Base-by-base conservation (phyloP, 2,113 vertebrate species). In the Rhinoptilus africanus region DNA sequence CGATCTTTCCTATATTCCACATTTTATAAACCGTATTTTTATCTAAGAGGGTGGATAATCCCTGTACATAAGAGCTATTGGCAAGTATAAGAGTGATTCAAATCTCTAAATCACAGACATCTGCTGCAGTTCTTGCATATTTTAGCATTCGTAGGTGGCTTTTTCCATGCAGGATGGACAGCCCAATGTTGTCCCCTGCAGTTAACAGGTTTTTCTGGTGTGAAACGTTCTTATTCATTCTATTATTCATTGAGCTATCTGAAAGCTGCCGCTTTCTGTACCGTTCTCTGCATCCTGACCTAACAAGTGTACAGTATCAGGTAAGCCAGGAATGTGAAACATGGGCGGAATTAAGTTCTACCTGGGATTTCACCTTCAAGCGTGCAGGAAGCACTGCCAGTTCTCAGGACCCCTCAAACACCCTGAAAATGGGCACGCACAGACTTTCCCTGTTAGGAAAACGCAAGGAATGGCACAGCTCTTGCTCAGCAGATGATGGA, bases 401-500 rank as follows among this genome's bases (percentile, higher is more conserved):
- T 66, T 41, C 56, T 64, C 39, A 12, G 14, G 60, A 63, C 27
- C 16, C 57, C n/a, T 27, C 51, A 66, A 66, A 35, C 0, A 2
- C 35, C 67, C 71, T 22, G 22, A 27, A 74, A 59, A 79, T 4
- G 11, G 62, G 22, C 16, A 63, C 2, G 7, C 41, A 34, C 4
- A 13, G 34, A 41, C 26, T 43, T 34, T 26, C 30, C 21, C n/a
- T 4, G 3, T 8, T 2, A n/a, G 53, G 71, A 71, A 51, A 15
- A 21, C 0, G 1, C 6, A 8, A 68, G 47, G 45, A 34, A 16
- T 6, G 26, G 43, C 37, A 12, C 6, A 3, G 35, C 5, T n/a
- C 7, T 50, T 0, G 0, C 27, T 67, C 20, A 6, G 57, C 76
- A 34, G 4, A 34, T 7, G 28, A 68, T 23, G 37, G 9, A 47